These are phyloP conservation scores for Spheniscus mendiculus DNA, from an alignment of 2,113 vertebrate species.

Conservation along the genomic window DNA sequence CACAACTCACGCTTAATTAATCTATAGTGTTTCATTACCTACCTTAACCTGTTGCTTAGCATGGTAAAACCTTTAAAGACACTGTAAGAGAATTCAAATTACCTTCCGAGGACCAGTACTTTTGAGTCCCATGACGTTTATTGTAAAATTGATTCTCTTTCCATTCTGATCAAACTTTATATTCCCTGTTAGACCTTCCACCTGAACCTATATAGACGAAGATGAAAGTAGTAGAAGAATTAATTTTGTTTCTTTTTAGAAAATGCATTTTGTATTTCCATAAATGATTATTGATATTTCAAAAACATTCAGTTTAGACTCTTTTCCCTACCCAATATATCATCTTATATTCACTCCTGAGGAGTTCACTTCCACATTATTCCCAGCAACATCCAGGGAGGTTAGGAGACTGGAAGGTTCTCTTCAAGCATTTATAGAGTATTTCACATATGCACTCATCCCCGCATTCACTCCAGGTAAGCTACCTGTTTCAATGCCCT, in stretches of 20 bases:
- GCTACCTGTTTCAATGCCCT: constrained; percentile 95
- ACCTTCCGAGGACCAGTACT: constrained; percentile 96
- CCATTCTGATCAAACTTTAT: constrained; percentile 99
- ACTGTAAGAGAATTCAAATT: constrained; percentile 56
- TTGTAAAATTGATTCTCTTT: constrained; percentile 96
- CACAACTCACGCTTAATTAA: not conserved
- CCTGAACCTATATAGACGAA: constrained; percentile 83
- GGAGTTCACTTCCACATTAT: not conserved
- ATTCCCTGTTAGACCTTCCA: constrained; percentile 95
- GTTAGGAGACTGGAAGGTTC: not conserved
- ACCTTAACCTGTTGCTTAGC: not conserved
- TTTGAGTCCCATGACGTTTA: constrained; percentile 98
- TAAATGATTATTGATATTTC: not conserved
- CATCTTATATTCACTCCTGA: not conserved
- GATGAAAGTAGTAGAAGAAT: not conserved
- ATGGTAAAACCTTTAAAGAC: not conserved
- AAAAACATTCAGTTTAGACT: not conserved
- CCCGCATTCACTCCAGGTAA: not conserved
- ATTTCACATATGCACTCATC: not conserved
- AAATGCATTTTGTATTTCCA: not conserved
- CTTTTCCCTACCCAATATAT: not conserved
- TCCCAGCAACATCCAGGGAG: not conserved
- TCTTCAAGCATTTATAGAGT: not conserved
- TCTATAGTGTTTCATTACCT: not conserved
- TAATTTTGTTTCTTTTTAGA: not conserved